phyloP scores from a whole-genome alignment of 2,888 invertebrate species.

The Aphrophora alni region DNA sequence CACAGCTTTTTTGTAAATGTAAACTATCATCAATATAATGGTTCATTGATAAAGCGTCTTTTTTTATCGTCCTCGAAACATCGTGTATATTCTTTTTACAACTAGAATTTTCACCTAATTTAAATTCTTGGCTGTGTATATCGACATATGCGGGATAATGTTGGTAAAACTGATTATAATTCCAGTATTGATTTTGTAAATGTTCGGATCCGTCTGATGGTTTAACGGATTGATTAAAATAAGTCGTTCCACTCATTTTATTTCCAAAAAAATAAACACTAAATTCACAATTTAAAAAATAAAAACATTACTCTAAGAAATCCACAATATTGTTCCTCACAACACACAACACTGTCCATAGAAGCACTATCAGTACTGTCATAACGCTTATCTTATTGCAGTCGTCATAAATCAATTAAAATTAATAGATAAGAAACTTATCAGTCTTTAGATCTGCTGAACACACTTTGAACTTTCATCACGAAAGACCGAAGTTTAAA shows the following conservation, averaged over 20 bases:
- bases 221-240: not conserved
- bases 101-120: not conserved
- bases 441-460: not conserved
- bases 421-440: not conserved
- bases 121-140: not conserved
- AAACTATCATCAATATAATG: not conserved
- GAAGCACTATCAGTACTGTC: not conserved
- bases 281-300: not conserved
- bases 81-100: not conserved
- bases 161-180: conserved; percentile 31
- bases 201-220: conserved; percentile 24
- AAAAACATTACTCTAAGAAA: not conserved
- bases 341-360: not conserved
- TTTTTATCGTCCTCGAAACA: not conserved
- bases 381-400: not conserved
- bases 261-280: not conserved
- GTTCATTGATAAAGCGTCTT: not conserved
- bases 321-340: no score
- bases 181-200: conserved; percentile 23
- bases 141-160: conserved; percentile 4
- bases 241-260: not conserved
- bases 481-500: conserved; percentile 28
- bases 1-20: not conserved
- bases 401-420: not conserved
- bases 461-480: not conserved